Base-by-base conservation (phyloP, 2,113 vertebrate species). In the Choloepus hoffmanni region DNA sequence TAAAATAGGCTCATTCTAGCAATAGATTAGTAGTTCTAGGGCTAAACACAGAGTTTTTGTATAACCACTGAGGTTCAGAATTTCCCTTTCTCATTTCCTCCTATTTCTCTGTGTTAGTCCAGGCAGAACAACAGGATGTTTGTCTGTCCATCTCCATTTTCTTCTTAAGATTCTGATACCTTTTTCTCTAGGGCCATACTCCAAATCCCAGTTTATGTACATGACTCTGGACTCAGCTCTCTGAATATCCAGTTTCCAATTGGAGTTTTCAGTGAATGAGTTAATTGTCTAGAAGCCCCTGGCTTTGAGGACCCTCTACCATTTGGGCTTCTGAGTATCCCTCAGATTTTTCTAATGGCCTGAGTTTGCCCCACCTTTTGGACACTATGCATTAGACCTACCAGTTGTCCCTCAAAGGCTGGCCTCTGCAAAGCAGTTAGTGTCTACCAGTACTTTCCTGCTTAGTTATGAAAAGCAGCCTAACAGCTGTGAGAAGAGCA, bases 401-500 rank as follows among this genome's bases (percentile, higher is more conserved):
- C 40, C 83, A 43, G 50, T 85, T 48, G 26, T 2, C 36, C 43
- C 74, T 74, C 33, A 89, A 95, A 83, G 60, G 26, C 81, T 92
- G 78, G 70, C 43, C 8, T 97, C 68, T 81, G 43, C 55, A 96
- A 26, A 18, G 7, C 14, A 60, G n/a, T 83, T 73, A 95, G 58
- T 79, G 28, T 70, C n/a, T 2, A 11, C 0, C 33, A 58, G 43
- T n/a, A 86, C n/a, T 89, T 26, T 74, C 89, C 50, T 93, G 79
- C 26, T 94, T 28, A 26, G 11, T 62, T 83, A 62, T 94, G 81
- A 96, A 90, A 96, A 94, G 36, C 81, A 92, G 36, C 45, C 50
- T 96, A 82, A 87, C 33, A 97, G 65, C 85, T 95, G 84, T 30
- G 12, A 92, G 33, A 96, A 79, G 19, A 95, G 81, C 84, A 90